Percentiles rank a stretch among this genome's conserved stretches.
These are phyloP conservation scores for Rhopalosiphum nymphaeae DNA, from an alignment of 2,888 invertebrate species.

Conservation along the genomic window DNA sequence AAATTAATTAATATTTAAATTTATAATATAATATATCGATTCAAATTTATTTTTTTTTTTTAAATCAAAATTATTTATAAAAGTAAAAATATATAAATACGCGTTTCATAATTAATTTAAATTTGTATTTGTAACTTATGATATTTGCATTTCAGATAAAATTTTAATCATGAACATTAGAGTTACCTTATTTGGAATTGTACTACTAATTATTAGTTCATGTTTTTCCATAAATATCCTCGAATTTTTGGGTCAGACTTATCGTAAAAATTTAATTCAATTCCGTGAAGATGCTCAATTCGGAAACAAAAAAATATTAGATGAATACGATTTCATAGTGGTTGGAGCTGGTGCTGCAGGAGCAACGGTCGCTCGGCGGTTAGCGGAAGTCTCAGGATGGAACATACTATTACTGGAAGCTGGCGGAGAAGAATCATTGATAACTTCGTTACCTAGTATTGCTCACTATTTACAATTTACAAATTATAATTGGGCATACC, in stretches of 20 bases:
- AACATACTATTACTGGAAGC: constrained; percentile 79
- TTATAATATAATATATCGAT: background rate
- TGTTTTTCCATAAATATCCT: background rate
- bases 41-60: background rate
- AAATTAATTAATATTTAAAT: background rate
- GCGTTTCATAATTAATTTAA: background rate
- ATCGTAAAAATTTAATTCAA: constrained; percentile 34
- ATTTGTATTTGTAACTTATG: background rate
- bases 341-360: constrained; percentile 73
- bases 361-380: constrained; percentile 78
- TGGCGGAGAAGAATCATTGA: constrained; percentile 73
- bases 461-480: constrained; percentile 75
- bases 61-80: background rate
- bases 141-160: background rate
- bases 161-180: background rate
- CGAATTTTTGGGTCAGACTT: background rate
- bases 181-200: background rate
- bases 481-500: constrained; percentile 80
- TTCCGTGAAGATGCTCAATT: constrained; percentile 65
- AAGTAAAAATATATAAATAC: background rate
- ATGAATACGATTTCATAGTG: constrained; percentile 66
- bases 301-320: constrained; percentile 53
- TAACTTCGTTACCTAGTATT: constrained; percentile 75
- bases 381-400: constrained; percentile 76
- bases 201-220: background rate